phyloP scores from a whole-genome alignment of 2,888 invertebrate genomes.

The Caenorhabditis virilis region DNA sequence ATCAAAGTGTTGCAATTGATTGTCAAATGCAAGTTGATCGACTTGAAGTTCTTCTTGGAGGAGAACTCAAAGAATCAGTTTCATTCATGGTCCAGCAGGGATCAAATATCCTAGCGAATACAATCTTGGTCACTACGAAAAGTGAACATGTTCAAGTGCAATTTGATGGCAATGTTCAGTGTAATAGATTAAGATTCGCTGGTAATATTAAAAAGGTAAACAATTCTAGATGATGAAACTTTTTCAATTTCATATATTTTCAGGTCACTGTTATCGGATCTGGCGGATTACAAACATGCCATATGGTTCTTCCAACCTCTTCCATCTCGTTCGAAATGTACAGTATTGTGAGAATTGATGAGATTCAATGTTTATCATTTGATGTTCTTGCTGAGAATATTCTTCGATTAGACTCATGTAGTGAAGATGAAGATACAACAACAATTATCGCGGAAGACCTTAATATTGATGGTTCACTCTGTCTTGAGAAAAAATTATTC shows the following conservation, averaged over 20 bases:
- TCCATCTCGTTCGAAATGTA: conserved; percentile 39
- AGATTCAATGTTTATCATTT: conserved; percentile 26
- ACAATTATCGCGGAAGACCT: conserved; percentile 35
- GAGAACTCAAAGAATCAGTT: conserved; percentile 1
- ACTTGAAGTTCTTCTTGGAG: conserved; percentile 37
- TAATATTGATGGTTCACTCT: conserved; percentile 39
- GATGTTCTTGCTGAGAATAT: conserved; percentile 42
- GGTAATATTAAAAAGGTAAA: conserved; percentile 32
- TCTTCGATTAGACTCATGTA: conserved; percentile 27
- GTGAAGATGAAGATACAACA: conserved; percentile 33
- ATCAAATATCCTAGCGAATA: conserved; percentile 25
- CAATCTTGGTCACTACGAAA: conserved; percentile 27
- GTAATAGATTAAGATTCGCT: conserved; percentile 30
- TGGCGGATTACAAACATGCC: conserved; percentile 15
- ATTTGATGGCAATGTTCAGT: conserved; percentile 31
- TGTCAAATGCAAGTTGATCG: conserved; percentile 46
- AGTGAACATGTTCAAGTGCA: conserved; percentile 27
- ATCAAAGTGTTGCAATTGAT: conserved; percentile 42
- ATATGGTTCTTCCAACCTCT: conserved; percentile 16
- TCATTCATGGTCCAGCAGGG: conserved; percentile 29
- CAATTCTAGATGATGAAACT: too few species aligned
- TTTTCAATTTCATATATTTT: too few species aligned
- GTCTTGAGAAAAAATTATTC: conserved; percentile 44
- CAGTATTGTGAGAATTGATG: conserved; percentile 24
- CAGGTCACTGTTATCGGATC: conserved; percentile 20